These are phyloP conservation scores for Maconellicoccus hirsutus DNA, from an alignment of 1,140 invertebrate species.

Conservation along the genomic window DNA sequence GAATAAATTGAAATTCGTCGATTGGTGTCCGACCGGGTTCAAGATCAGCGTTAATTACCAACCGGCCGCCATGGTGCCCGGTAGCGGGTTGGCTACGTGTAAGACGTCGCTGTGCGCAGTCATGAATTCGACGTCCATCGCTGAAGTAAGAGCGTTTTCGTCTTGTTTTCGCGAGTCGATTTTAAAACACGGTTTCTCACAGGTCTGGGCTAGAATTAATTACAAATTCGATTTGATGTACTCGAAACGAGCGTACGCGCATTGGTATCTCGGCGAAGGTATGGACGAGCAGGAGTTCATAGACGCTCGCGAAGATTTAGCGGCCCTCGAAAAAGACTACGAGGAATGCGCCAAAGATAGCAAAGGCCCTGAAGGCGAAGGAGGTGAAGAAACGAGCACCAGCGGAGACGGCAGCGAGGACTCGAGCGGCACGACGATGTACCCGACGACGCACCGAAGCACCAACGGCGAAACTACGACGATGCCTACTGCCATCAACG, in stretches of 20 bases:
- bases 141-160: too few relatives aligned
- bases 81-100: constrained; percentile 45
- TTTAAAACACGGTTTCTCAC: too few relatives aligned
- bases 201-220: constrained; percentile 54
- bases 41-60: constrained; percentile 42
- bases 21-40: constrained; percentile 49
- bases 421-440: too few relatives aligned
- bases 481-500: too few relatives aligned
- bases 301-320: constrained; percentile 54
- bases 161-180: too few relatives aligned
- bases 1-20: constrained; percentile 46
- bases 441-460: too few relatives aligned
- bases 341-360: constrained; percentile 36
- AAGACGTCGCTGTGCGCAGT: constrained; percentile 55
- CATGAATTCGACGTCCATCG: constrained; percentile 71
- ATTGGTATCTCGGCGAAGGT: constrained; percentile 58
- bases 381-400: neutral
- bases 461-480: too few relatives aligned
- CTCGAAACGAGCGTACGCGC: constrained; percentile 40
- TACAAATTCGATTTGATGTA: constrained; percentile 76
- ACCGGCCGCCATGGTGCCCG: constrained; percentile 57
- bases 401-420: too few relatives aligned
- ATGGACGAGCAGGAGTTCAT: constrained; percentile 61
- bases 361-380: constrained; percentile 31
- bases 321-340: constrained; percentile 49